Evolutionary conservation across 2,797 vertebrate genomes (phyloP), one percentile per base, ranked within the genome.

Genomic region (Cephalopachus bancanus): DNA sequence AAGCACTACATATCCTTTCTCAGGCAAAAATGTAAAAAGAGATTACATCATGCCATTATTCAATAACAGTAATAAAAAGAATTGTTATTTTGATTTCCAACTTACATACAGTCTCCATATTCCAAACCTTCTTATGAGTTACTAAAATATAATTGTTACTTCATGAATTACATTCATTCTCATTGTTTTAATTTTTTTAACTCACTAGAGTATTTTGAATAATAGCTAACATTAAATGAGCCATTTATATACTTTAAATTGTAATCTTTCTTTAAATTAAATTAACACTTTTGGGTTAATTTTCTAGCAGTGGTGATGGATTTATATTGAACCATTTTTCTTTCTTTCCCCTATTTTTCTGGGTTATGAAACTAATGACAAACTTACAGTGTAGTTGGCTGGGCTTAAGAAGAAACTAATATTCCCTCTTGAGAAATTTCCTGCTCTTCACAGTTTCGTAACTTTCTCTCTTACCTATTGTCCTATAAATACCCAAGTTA

Each of bases 361-460:
- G n/a, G 57, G 37, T 33, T 93, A 53, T 95, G 81, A 95, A 96
- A 97, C 24, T 74, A 89, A 95, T 89, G 81, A 86, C 28, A 89
- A 92, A 92, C 24, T 87, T 94, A 57, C 16, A 97, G 59, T 55
- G 83, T 19, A 92, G 37, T 83, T 92, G 24, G 37, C 44, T 83
- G 28, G 55, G 4, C 83, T 93, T 80, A 93, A 28, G 57, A 57
- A 85, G 91, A 14, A 96, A 89, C 30, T 72, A 62, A 95, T 69
- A 89, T 89, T 59, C n/a, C 15, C 75, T 57, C 72, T 89, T 53
- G 26, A 92, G 51, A 94, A 94, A 90, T 81, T 19, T 95, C 84
- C 60, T 93, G 62, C 7, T 95, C 62, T 94, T 93, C 37, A 80
- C n/a, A 80, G 55, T 95, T 96, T 92, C 94, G 71, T 76, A 95